Conservation (phyloP, 2,797 vertebrate species). For the Lagorchestes hirsutus region DNA sequence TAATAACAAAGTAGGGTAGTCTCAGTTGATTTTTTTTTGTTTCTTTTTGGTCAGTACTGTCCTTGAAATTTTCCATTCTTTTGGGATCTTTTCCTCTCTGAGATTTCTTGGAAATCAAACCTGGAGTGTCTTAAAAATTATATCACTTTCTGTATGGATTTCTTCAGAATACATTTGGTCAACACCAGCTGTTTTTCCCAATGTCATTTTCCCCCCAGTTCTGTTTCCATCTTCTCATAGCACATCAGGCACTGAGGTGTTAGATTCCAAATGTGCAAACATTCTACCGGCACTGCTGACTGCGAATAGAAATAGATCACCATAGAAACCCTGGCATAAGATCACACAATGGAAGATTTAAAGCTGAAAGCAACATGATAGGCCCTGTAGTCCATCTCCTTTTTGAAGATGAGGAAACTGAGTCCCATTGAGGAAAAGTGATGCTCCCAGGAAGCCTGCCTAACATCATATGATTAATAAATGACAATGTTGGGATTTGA, state of each 20-base stretch:
- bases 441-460: neutral
- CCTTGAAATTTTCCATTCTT: neutral
- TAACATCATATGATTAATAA: neutral
- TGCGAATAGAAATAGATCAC: neutral
- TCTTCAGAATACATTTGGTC: neutral
- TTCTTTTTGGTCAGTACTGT: neutral
- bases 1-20: neutral
- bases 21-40: neutral
- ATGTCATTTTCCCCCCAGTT: neutral
- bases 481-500: neutral
- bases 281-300: neutral
- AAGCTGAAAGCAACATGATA: neutral
- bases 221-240: neutral
- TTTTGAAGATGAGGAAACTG: neutral
- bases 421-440: slow-evolving; percentile 22
- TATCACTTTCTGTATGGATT: neutral
- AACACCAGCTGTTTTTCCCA: neutral
- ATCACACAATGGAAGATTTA: neutral
- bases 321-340: neutral
- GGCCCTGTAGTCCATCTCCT: neutral
- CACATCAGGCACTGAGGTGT: neutral
- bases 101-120: neutral
- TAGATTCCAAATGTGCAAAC: neutral
- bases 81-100: neutral
- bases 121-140: neutral